A percentile compares a stretch with the other conserved stretches of the same genome.
Conservation (phyloP, 92 coral and sea anemone genomes). For the Pocillopora grandis region DNA sequence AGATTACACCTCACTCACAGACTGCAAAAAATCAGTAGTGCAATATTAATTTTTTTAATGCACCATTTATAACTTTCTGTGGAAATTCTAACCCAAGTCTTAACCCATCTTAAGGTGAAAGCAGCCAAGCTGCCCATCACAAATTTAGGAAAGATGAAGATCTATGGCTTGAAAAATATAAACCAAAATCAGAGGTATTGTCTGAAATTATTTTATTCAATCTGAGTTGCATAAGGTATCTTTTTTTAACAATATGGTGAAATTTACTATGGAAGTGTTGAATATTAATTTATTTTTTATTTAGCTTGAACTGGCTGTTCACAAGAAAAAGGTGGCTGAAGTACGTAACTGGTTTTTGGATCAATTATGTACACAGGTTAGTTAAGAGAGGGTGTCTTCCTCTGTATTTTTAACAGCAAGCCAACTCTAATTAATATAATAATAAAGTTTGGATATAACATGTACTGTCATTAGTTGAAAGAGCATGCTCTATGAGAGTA, state of each 20-base stretch:
- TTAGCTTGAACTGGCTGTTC: conserved; percentile 93
- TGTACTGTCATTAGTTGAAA: too few relatives aligned
- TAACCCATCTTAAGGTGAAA: not conserved
- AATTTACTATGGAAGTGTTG: not conserved
- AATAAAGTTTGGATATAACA: too few relatives aligned
- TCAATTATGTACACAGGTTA: conserved; percentile 76
- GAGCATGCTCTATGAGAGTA: too few relatives aligned
- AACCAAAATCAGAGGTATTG: conserved; percentile 80
- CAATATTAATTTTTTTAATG: too few relatives aligned
- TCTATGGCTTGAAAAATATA: conserved; percentile 90
- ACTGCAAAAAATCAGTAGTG: too few relatives aligned
- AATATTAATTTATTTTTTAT: not conserved
- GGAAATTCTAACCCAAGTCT: not conserved
- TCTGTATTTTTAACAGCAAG: too few relatives aligned
- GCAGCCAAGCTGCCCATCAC: not conserved
- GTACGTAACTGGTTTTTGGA: conserved; percentile 92
- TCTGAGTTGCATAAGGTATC: not conserved
- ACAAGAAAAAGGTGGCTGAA: conserved; percentile 94
- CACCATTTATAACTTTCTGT: not conserved
- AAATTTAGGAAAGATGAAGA: conserved; percentile 41
- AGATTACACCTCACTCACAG: too few relatives aligned
- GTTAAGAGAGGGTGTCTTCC: too few relatives aligned
- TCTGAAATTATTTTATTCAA: not conserved
- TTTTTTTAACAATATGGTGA: not conserved
- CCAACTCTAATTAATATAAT: too few relatives aligned